Base-by-base conservation (phyloP, 2,113 vertebrate genomes). In the Puntigrus tetrazona region DNA sequence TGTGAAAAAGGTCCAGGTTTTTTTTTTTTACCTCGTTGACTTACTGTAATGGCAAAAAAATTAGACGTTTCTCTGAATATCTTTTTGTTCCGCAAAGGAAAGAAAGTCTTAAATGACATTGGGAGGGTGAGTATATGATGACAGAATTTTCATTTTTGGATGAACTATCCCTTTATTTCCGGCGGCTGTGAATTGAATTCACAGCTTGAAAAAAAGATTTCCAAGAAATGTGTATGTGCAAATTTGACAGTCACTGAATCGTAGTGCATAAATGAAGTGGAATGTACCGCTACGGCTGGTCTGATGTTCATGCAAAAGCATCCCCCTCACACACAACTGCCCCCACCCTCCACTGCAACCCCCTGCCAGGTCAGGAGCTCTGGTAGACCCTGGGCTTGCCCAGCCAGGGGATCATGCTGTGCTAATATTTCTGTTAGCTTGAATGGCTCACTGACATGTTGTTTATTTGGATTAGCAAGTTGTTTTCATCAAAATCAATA, bases 401-500 rank as follows among this genome's bases (percentile, higher is more conserved):
- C 81, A 87, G 88, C 89, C 85, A 77, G 84, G 87, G 91, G 91
- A 88, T 93, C 94, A 93, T 92, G 94, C 94, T 94, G 93, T 88
- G 94, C 90, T 89, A 92, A 94, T 94, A 94, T 95, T 94, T 90
- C 89, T 88, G 89, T 93, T 89, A 92, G 93, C 93, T 93, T 88
- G 90, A 92, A 89, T 94, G 93, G 90, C 89, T 94, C 91, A 90
- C 92, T 93, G 94, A 95, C 93, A 93, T 91, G 92, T 93, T 95
- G 94, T 94, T 94, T 94, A 94, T 94, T 94, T 93, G 93, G 93
- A 95, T 92, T 93, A 92, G 94, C 92, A 94, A 95, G 94, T 94
- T 93, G 93, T 95, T 93, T 90, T 93, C 72, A 88, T 92, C 88
- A 87, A 91, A 94, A 94, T 95, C 93, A 84, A 95, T 95, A 91